Percentiles rank a stretch among this genome's conserved stretches.
phyloP scores from a whole-genome alignment of 1,140 invertebrate species.

The Aleiodes sp. region DNA sequence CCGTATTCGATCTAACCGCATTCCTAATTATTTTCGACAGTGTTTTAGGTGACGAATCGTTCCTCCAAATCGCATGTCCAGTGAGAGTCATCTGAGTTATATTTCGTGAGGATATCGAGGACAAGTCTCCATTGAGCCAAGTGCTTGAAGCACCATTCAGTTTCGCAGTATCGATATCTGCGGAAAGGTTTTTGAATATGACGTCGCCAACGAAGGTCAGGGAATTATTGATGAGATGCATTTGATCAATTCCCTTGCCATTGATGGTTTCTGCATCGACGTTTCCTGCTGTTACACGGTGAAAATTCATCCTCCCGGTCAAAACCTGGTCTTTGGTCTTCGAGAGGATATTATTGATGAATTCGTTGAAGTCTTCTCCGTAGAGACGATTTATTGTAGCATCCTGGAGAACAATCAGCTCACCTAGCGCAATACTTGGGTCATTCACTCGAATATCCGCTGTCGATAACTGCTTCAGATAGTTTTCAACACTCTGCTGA shows the following conservation, averaged over 20 bases:
- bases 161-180: slow-evolving; percentile 33
- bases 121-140: slow-evolving; percentile 36
- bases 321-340: slow-evolving; percentile 40
- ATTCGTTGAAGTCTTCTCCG: slow-evolving; percentile 25
- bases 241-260: slow-evolving; percentile 13
- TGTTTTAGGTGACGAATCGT: not conserved
- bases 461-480: slow-evolving; percentile 30
- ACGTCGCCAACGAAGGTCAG: slow-evolving; percentile 37
- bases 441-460: slow-evolving; percentile 32
- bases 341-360: slow-evolving; percentile 36
- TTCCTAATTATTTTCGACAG: not conserved
- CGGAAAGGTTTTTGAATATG: slow-evolving; percentile 40
- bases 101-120: slow-evolving; percentile 26
- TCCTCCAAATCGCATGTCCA: not conserved
- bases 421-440: slow-evolving; percentile 11
- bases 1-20: not conserved
- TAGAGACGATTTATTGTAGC: slow-evolving; percentile 31
- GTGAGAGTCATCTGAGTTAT: not conserved
- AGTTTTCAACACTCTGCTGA: slow-evolving; percentile 13
- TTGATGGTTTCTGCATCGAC: slow-evolving; percentile 40
- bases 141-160: slow-evolving; percentile 27
- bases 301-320: slow-evolving; percentile 19
- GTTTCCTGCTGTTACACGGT: slow-evolving; percentile 31
- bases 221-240: slow-evolving; percentile 41
- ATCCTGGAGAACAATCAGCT: slow-evolving; percentile 37